These are phyloP conservation scores for Chloroceryle amazona DNA, from an alignment of 2,797 vertebrate genomes.

Conservation along the genomic window DNA sequence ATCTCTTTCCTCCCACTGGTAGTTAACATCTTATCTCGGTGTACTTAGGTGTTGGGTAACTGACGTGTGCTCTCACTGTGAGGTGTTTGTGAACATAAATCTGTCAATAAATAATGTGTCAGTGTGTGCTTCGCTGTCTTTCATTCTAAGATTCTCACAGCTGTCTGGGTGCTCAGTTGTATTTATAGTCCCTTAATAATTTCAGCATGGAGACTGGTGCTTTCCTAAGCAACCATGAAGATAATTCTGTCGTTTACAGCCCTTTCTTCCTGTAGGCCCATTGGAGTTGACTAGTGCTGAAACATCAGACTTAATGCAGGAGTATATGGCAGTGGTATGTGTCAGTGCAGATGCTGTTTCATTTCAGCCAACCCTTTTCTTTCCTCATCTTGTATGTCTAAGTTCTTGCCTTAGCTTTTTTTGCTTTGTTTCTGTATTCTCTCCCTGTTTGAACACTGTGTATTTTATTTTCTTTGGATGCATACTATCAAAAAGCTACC, in stretches of 20 bases:
- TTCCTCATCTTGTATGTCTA: background rate
- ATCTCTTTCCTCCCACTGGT: background rate
- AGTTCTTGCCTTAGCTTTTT: background rate
- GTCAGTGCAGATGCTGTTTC: background rate
- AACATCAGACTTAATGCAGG: background rate
- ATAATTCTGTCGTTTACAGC: background rate
- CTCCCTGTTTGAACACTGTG: rapidly evolving
- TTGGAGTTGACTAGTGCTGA: background rate
- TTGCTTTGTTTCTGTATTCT: background rate
- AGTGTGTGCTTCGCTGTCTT: background rate
- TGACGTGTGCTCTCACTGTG: background rate
- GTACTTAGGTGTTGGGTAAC: background rate
- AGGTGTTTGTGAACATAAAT: background rate
- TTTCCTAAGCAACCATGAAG: background rate
- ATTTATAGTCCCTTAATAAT: background rate
- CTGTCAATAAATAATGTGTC: background rate
- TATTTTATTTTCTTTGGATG: background rate
- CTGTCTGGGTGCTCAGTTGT: background rate
- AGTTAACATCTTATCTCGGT: background rate
- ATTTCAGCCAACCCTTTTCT: background rate
- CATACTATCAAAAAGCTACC: background rate
- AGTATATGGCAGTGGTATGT: background rate
- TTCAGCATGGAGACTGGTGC: background rate
- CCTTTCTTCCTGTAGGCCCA: background rate
- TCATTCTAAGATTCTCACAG: background rate